phyloP scores from a whole-genome alignment of 2,888 invertebrate genomes.

The Volucella inflata region DNA sequence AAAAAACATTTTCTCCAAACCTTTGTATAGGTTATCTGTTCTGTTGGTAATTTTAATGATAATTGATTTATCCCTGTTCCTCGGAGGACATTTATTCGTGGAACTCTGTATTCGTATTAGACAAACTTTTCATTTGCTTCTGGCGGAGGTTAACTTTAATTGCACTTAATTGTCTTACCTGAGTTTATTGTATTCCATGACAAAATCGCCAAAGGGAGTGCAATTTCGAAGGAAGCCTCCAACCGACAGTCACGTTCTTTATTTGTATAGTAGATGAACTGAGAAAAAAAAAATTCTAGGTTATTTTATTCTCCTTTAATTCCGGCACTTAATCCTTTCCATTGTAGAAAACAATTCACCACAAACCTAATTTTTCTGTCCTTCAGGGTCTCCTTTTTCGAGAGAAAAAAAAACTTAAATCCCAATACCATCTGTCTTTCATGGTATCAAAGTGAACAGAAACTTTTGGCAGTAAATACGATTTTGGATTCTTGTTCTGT shows the following conservation, averaged over 20 bases:
- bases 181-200: neutral
- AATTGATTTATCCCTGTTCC: too few species aligned
- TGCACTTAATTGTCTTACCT: too few species aligned
- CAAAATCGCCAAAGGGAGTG: neutral
- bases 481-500: constrained; percentile 1
- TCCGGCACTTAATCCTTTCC: constrained; percentile 23
- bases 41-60: too few species aligned
- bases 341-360: constrained; percentile 45
- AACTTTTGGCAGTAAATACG: constrained; percentile 43
- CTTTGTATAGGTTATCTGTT: too few species aligned
- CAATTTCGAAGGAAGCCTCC: too few species aligned
- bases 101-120: neutral
- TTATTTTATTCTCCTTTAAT: neutral
- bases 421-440: neutral
- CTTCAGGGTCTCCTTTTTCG: constrained; percentile 7
- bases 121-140: constrained; percentile 8
- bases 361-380: constrained; percentile 32
- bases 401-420: too few species aligned
- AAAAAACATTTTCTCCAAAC: too few species aligned
- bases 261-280: neutral
- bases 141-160: neutral
- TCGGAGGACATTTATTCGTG: neutral
- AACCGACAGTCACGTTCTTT: neutral
- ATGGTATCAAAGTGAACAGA: constrained; percentile 21
- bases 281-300: neutral